Conservation (phyloP, 1,140 invertebrate genomes). For the Armadillidium nasatum region DNA sequence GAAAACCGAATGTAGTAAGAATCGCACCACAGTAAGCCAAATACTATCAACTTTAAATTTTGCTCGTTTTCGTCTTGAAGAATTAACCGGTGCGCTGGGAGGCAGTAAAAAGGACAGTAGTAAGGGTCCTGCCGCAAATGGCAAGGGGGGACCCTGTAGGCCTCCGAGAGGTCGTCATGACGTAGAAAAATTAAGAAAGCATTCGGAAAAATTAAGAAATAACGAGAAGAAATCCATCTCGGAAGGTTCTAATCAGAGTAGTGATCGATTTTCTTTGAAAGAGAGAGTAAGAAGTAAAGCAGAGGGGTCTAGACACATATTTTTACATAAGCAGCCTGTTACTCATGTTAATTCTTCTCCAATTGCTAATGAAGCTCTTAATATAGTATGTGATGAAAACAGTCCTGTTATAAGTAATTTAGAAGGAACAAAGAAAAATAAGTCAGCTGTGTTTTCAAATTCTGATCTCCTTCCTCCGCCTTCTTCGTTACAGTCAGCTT, state of each 20-base stretch:
- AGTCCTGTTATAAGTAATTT: not conserved
- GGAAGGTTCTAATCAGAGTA: constrained; percentile 26
- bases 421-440: not conserved
- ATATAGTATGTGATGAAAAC: not conserved
- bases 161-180: constrained; percentile 41
- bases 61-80: constrained; percentile 37
- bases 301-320: constrained; percentile 11
- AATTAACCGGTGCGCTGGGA: constrained; percentile 36
- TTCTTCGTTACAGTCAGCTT: constrained; percentile 27
- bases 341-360: constrained; percentile 19
- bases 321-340: constrained; percentile 13
- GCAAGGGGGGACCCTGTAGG: constrained; percentile 24
- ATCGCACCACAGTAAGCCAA: constrained; percentile 26
- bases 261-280: constrained; percentile 24
- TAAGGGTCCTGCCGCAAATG: constrained; percentile 23
- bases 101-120: constrained; percentile 40
- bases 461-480: constrained; percentile 26
- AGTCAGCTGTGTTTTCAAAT: constrained; percentile 23
- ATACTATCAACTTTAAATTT: constrained; percentile 27
- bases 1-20: not conserved
- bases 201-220: constrained; percentile 32
- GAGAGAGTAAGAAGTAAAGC: not conserved
- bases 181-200: constrained; percentile 35
- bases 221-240: constrained; percentile 25
- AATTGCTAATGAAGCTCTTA: not conserved